Conservation (phyloP, 37 sponge, comb jelly and placozoan genomes). For the Ianthella basta region DNA sequence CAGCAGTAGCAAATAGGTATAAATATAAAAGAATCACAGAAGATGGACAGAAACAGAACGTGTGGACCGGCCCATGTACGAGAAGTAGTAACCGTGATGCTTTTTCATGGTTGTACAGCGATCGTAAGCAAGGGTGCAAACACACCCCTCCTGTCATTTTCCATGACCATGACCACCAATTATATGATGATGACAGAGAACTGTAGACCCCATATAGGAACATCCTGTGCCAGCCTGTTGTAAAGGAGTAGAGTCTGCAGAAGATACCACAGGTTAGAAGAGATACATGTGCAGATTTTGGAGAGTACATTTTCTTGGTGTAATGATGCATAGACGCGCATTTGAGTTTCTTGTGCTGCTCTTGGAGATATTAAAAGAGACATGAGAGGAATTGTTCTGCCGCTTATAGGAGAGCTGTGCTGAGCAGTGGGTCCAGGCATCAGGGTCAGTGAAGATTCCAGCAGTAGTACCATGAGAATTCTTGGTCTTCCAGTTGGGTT, state of each 20-base stretch:
- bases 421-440: background rate
- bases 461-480: constrained; percentile 32
- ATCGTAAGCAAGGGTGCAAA: constrained; percentile 5
- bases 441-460: constrained; percentile 38
- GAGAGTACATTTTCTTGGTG: constrained; percentile 6
- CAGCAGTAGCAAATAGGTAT: constrained; percentile 21
- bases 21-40: constrained; percentile 36
- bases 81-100: constrained; percentile 47
- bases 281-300: background rate
- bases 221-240: constrained; percentile 41
- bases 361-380: background rate
- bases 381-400: constrained; percentile 22
- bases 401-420: constrained; percentile 15
- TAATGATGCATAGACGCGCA: background rate
- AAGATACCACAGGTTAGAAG: constrained; percentile 11
- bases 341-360: background rate
- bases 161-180: constrained; percentile 36
- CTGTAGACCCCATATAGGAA: background rate
- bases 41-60: constrained; percentile 44
- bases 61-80: constrained; percentile 47
- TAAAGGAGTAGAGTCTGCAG: constrained; percentile 33
- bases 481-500: constrained; percentile 1
- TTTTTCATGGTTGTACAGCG: constrained; percentile 18
- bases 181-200: constrained; percentile 15
- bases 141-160: constrained; percentile 34